Conservation (phyloP, 2,113 vertebrate genomes). For the Engystomops pustulosus region DNA sequence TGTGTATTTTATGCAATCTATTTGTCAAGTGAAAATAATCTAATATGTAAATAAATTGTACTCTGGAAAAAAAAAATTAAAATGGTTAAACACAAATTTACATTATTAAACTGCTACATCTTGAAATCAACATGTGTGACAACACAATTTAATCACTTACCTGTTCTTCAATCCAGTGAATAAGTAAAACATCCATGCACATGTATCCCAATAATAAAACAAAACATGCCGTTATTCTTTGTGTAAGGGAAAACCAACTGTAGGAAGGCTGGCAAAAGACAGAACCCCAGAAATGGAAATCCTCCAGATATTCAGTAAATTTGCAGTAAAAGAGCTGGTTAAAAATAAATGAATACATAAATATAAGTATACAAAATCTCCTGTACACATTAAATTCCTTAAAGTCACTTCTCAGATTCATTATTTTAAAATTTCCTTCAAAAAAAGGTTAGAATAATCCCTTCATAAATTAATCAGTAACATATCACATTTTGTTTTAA, state of each 20-base stretch:
- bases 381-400: no score
- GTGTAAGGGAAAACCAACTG: conserved; percentile 66
- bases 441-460: no score
- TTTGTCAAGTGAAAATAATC: background rate
- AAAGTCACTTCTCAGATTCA: no score
- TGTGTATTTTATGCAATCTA: background rate
- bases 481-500: no score
- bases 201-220: conserved; percentile 72
- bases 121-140: background rate
- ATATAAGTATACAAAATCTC: no score
- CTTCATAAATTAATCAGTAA: no score
- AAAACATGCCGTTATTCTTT: conserved; percentile 74
- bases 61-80: background rate
- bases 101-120: background rate
- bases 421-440: no score
- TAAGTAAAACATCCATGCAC: conserved; percentile 66
- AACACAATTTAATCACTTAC: conserved; percentile 61
- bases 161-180: conserved; percentile 65
- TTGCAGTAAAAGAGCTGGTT: conserved; percentile 73
- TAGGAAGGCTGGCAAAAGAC: conserved; percentile 71
- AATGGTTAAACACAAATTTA: background rate
- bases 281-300: conserved; percentile 78
- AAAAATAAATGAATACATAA: conserved; percentile 9
- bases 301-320: conserved; percentile 74
- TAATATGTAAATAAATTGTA: background rate